Percentiles rank a stretch among this genome's conserved stretches.
These are phyloP conservation scores for Teleogryllus oceanicus DNA, from an alignment of 2,888 invertebrate species.

Conservation along the genomic window DNA sequence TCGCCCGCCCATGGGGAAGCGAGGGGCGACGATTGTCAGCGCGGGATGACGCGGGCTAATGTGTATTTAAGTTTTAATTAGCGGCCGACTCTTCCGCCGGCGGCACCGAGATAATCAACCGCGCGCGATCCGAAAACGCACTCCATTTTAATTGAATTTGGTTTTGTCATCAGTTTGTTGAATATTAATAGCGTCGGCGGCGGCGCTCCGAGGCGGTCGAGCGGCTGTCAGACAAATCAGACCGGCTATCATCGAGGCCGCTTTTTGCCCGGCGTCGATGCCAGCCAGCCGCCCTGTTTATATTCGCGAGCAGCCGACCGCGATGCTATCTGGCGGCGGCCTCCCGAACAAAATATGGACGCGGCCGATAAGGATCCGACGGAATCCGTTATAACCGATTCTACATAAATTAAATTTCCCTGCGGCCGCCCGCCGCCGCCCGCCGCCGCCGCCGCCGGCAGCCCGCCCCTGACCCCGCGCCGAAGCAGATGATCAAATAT, in stretches of 20 bases:
- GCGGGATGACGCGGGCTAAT: conserved; percentile 18
- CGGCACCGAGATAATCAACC: conserved; percentile 30
- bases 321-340: conserved; percentile 18
- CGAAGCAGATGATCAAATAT: conserved; percentile 18
- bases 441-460: background rate
- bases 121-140: conserved; percentile 48
- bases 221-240: conserved; percentile 10
- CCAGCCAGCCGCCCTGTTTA: background rate
- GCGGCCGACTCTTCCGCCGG: background rate
- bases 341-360: conserved; percentile 6
- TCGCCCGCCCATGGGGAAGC: background rate
- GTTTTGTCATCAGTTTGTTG: conserved; percentile 42
- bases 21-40: conserved; percentile 1
- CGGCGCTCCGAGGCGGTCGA: background rate
- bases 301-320: background rate
- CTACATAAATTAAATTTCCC: conserved; percentile 26
- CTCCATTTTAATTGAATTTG: conserved; percentile 54
- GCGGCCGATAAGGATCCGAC: conserved; percentile 19
- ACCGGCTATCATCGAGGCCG: conserved; percentile 1
- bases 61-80: conserved; percentile 2
- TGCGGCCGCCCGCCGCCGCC: background rate
- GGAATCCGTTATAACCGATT: conserved; percentile 25
- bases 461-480: background rate
- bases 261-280: background rate
- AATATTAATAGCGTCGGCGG: conserved; percentile 23